Conservation (phyloP, 2,888 invertebrate species). For the Disparrhopalites patrizii region DNA sequence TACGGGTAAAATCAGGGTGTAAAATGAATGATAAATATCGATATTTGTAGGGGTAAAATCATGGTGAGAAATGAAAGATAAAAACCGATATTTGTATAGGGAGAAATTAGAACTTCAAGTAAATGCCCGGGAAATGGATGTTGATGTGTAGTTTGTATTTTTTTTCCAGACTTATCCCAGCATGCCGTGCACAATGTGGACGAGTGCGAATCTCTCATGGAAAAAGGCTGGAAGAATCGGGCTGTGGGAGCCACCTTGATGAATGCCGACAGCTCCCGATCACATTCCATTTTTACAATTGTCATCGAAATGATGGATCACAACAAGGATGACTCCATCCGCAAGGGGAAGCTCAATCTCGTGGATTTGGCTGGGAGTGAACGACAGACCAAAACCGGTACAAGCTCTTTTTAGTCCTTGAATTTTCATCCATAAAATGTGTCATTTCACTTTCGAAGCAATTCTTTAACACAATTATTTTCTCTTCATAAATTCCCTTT, state of each 20-base stretch:
- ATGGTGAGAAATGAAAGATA: no score
- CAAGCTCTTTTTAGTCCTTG: no score
- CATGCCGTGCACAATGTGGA: slow-evolving; percentile 72
- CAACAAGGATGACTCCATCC: slow-evolving; percentile 57
- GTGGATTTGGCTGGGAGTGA: slow-evolving; percentile 89
- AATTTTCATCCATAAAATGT: no score
- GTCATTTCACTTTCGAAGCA: no score
- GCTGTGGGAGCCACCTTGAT: slow-evolving; percentile 74
- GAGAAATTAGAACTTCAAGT: no score
- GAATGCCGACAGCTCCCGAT: slow-evolving; percentile 81
- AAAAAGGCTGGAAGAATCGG: slow-evolving; percentile 71
- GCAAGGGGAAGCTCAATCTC: slow-evolving; percentile 73
- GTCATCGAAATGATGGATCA: slow-evolving; percentile 71
- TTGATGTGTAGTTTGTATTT: neutral
- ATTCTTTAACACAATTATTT: no score
- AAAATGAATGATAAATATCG: no score
- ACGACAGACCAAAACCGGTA: slow-evolving; percentile 70
- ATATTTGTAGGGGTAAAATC: no score
- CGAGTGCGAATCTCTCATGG: slow-evolving; percentile 67
- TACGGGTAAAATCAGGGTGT: no score
- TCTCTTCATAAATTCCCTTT: no score
- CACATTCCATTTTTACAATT: slow-evolving; percentile 83
- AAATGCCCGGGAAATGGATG: neutral
- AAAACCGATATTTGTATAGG: no score
- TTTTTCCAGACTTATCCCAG: slow-evolving; percentile 60